Percentiles rank a stretch among this genome's conserved stretches.
Conservation (phyloP, 2,888 invertebrate species). For the Blastobasis adustella region DNA sequence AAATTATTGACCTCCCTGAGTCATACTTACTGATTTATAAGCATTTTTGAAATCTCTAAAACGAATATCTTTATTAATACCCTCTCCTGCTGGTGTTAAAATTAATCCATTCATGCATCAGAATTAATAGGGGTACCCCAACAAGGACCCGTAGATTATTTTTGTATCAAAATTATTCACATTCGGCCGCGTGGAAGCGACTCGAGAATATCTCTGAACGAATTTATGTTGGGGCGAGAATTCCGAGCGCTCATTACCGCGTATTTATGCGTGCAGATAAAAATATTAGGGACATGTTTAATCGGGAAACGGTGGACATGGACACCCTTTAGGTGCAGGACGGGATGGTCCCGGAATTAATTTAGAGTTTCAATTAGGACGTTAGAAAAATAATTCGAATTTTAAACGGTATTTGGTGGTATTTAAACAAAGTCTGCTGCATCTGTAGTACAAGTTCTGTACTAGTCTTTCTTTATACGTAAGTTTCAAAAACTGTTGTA, state of each 20-base stretch:
- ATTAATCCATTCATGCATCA: conserved; percentile 22
- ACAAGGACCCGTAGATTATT: conserved; percentile 62
- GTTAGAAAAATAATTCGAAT: not conserved
- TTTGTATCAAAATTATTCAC: conserved; percentile 73
- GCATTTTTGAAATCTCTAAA: too few species aligned
- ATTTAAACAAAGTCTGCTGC: too few species aligned
- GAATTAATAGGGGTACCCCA: conserved; percentile 53
- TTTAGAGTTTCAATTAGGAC: conserved; percentile 8
- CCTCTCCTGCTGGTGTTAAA: not conserved
- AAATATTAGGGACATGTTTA: conserved; percentile 72
- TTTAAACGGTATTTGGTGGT: too few species aligned
- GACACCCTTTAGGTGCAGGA: conserved; percentile 24
- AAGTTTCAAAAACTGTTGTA: too few species aligned
- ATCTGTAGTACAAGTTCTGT: too few species aligned
- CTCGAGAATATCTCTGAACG: conserved; percentile 42
- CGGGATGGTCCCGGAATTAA: conserved; percentile 7
- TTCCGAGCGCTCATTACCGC: conserved; percentile 66
- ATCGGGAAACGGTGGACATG: conserved; percentile 67
- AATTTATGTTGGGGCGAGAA: conserved; percentile 66
- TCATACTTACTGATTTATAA: too few species aligned
- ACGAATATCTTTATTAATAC: too few species aligned
- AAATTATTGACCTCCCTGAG: too few species aligned
- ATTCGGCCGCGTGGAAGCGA: conserved; percentile 52
- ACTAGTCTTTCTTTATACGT: too few species aligned
- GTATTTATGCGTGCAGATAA: conserved; percentile 73